Percentiles rank a stretch among this genome's conserved stretches.
Conservation (phyloP, 1,140 invertebrate species). For the Nylanderia fulva region DNA sequence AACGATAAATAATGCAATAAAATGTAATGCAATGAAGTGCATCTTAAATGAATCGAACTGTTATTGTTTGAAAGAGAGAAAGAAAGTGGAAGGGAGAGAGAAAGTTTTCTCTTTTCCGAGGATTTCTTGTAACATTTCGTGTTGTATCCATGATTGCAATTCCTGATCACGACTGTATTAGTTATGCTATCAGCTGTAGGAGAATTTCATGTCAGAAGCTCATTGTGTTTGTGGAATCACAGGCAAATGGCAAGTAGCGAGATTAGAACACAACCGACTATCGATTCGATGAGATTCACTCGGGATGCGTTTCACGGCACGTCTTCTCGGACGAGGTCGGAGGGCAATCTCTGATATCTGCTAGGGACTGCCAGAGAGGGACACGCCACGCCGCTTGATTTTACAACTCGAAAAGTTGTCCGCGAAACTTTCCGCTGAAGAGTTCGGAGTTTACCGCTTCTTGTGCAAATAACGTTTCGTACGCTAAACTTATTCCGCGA, state of each 20-base stretch:
- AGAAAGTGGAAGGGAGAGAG: too few species aligned
- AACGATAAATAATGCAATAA: not conserved
- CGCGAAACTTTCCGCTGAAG: constrained; percentile 69
- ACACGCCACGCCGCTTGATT: constrained; percentile 71
- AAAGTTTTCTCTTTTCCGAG: not conserved
- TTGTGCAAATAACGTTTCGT: constrained; percentile 75
- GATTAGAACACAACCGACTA: constrained; percentile 27
- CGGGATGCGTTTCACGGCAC: constrained; percentile 28
- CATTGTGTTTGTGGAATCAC: constrained; percentile 56
- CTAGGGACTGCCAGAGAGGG: constrained; percentile 13
- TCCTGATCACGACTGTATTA: constrained; percentile 15
- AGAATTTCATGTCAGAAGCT: constrained; percentile 14
- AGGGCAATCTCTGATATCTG: constrained; percentile 36
- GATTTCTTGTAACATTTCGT: not conserved
- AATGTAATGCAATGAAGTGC: constrained; percentile 9
- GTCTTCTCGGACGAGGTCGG: constrained; percentile 52
- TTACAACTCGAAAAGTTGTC: constrained; percentile 73
- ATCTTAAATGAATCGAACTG: not conserved
- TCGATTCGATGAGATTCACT: constrained; percentile 65
- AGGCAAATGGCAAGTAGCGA: constrained; percentile 37
- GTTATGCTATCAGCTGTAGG: not conserved
- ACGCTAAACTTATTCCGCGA: constrained; percentile 72
- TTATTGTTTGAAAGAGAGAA: not conserved
- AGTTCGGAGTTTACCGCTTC: constrained; percentile 75
- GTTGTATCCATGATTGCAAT: not conserved